A percentile compares a stretch with the other conserved stretches of the same genome.
Conservation (phyloP, 2,113 vertebrate species). For the Sturnira hondurensis region DNA sequence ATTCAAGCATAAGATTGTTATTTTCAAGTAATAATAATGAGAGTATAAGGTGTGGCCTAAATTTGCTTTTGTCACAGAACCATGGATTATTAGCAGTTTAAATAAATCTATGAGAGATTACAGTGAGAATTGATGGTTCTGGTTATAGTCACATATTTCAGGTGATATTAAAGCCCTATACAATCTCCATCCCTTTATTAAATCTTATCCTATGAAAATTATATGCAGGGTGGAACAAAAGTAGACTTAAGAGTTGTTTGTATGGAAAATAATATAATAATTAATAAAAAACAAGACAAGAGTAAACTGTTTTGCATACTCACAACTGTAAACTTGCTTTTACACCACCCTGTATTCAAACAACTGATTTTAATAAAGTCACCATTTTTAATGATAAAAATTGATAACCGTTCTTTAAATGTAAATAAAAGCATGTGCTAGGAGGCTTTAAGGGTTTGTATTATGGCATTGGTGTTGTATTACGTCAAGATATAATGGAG, state of each 20-base stretch:
- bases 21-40: not conserved
- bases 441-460: not conserved
- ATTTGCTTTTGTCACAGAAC: not conserved
- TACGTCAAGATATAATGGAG: not conserved
- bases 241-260: not conserved
- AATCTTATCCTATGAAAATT: not conserved
- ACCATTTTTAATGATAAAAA: not conserved
- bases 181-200: not conserved
- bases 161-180: not conserved
- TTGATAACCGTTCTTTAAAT: not conserved
- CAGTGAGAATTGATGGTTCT: not conserved
- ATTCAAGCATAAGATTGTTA: not conserved
- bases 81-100: not conserved
- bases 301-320: no score
- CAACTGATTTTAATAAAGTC: not conserved
- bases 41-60: not conserved
- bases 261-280: not conserved
- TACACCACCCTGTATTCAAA: not conserved
- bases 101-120: not conserved
- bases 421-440: not conserved
- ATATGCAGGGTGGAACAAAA: not conserved
- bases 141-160: not conserved
- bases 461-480: not conserved
- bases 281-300: no score
- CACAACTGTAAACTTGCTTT: no score